These are phyloP conservation scores for Labroides dimidiatus DNA, from an alignment of 2,797 vertebrate genomes.

Conservation along the genomic window DNA sequence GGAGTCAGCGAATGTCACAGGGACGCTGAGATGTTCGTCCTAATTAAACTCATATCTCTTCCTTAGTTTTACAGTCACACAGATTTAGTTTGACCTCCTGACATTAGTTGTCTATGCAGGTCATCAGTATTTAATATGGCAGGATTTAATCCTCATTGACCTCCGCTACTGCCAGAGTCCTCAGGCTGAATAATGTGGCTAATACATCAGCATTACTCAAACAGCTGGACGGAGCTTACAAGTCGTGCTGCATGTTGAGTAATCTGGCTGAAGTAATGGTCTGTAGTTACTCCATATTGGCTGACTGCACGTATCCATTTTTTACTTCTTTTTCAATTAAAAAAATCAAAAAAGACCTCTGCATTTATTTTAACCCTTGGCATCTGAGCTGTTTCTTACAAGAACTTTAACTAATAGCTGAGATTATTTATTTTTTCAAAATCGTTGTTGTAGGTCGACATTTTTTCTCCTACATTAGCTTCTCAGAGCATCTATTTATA, in stretches of 20 bases:
- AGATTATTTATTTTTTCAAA: too few species aligned
- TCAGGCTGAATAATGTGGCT: slow-evolving; percentile 41
- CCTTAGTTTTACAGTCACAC: slow-evolving; percentile 13
- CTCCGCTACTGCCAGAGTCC: slow-evolving; percentile 29
- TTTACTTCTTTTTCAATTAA: not conserved
- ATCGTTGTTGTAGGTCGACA: too few species aligned
- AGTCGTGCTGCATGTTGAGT: slow-evolving; percentile 16
- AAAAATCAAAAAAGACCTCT: too few species aligned
- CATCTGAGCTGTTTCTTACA: not conserved
- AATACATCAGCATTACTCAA: slow-evolving; percentile 31
- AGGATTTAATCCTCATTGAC: slow-evolving; percentile 53
- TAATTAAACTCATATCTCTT: slow-evolving; percentile 22
- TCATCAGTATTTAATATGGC: slow-evolving; percentile 25
- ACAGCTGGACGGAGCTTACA: slow-evolving; percentile 32
- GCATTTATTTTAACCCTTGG: too few species aligned
- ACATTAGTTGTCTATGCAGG: slow-evolving; percentile 7
- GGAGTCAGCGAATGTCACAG: slow-evolving; percentile 39
- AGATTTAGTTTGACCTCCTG: slow-evolving; percentile 46
- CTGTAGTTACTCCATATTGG: not conserved
- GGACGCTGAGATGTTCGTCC: slow-evolving; percentile 21
- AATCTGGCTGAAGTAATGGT: slow-evolving; percentile 7
- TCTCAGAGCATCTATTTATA: slow-evolving; percentile 14
- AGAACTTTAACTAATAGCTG: too few species aligned
- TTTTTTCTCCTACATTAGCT: not conserved
- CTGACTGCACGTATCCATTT: not conserved